These are phyloP conservation scores for Dendrolimus houi DNA, from an alignment of 2,888 invertebrate genomes.

Conservation along the genomic window DNA sequence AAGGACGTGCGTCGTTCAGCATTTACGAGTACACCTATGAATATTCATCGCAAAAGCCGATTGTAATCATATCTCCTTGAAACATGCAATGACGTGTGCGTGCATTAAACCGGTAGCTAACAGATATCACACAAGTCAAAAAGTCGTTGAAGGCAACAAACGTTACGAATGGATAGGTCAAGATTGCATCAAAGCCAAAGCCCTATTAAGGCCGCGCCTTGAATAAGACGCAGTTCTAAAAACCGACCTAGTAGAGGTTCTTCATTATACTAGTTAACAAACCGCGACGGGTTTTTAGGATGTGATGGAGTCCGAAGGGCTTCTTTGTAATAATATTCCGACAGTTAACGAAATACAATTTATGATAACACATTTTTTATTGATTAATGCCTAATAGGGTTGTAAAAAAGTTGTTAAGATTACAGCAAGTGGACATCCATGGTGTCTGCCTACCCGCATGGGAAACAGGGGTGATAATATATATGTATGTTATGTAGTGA, in stretches of 20 bases:
- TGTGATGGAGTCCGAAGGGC: background rate
- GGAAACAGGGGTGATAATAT: too few relatives aligned
- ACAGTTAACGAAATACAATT: background rate
- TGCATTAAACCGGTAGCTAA: background rate
- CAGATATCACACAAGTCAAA: background rate
- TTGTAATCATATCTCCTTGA: background rate
- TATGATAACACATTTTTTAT: too few relatives aligned
- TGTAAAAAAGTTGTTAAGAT: too few relatives aligned
- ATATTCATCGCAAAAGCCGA: background rate
- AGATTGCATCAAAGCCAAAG: background rate
- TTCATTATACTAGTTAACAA: background rate
- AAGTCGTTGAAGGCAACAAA: background rate
- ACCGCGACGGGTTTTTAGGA: background rate
- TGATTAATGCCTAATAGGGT: too few relatives aligned
- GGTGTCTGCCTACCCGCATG: too few relatives aligned
- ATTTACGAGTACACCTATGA: background rate
- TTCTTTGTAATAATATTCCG: background rate
- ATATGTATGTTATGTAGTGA: too few relatives aligned
- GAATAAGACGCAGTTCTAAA: background rate
- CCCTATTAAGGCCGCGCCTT: background rate
- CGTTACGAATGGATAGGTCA: background rate
- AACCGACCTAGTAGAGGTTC: background rate
- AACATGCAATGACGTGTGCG: background rate
- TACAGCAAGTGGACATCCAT: too few relatives aligned
- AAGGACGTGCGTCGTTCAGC: background rate